Evolutionary conservation across 2,888 invertebrate species (phyloP).

Genomic region (Baccha elongata): DNA sequence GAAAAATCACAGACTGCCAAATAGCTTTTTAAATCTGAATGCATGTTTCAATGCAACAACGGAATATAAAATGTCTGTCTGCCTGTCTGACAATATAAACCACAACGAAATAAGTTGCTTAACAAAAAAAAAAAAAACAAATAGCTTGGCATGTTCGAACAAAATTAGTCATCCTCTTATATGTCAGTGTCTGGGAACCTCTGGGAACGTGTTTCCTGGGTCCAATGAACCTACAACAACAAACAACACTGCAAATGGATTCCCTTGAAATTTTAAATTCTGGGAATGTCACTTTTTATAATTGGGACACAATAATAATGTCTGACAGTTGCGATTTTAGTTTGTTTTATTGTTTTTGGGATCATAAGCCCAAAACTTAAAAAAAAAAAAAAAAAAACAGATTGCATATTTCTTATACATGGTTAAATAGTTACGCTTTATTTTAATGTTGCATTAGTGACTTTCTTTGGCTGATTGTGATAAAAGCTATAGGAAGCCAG

Average conservation of each 20-base stretch:
- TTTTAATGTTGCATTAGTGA: conserved; percentile 44
- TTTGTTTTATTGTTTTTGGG: conserved; percentile 20
- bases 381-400: no score
- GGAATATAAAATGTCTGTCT: neutral
- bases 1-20: conserved; percentile 59
- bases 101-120: conserved; percentile 23
- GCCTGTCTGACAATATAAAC: conserved; percentile 22
- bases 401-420: neutral
- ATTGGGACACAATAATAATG: conserved; percentile 14
- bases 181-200: conserved; percentile 16
- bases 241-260: conserved; percentile 25
- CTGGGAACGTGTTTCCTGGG: conserved; percentile 63
- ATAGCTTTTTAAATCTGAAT: conserved; percentile 46
- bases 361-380: conserved; percentile 28
- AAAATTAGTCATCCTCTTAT: conserved; percentile 52
- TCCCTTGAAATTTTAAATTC: conserved; percentile 49
- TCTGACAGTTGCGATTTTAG: conserved; percentile 24
- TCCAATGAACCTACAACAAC: conserved; percentile 52
- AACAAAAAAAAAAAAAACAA: neutral
- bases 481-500: conserved; percentile 26
- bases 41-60: conserved; percentile 11
- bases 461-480: conserved; percentile 19
- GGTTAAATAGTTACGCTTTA: conserved; percentile 37
- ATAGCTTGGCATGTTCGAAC: conserved; percentile 46
- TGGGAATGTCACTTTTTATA: conserved; percentile 43